These are phyloP conservation scores for Cottoperca gobio DNA, from an alignment of 2,797 vertebrate genomes.

Conservation along the genomic window DNA sequence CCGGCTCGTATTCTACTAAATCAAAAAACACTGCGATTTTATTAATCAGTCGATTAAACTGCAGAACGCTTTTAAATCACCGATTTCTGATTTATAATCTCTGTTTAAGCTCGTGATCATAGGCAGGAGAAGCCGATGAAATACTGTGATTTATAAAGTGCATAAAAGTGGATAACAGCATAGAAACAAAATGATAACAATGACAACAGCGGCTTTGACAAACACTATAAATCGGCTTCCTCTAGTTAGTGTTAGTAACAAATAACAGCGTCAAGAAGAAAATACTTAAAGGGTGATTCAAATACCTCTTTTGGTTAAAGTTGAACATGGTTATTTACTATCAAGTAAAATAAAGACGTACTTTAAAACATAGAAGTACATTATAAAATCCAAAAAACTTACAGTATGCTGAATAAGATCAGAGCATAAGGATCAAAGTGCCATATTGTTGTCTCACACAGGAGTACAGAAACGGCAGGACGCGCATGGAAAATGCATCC, in stretches of 20 bases:
- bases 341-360: constrained; percentile 11
- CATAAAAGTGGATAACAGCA: constrained; percentile 67
- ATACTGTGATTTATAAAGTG: constrained; percentile 80
- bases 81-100: background rate
- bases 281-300: constrained; percentile 68
- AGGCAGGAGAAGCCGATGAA: constrained; percentile 45
- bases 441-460: constrained; percentile 4
- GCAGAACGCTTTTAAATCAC: constrained; percentile 27
- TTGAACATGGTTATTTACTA: background rate
- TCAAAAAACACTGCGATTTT: background rate
- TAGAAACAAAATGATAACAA: constrained; percentile 26
- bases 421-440: constrained; percentile 41
- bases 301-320: constrained; percentile 46
- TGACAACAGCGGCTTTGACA: constrained; percentile 31
- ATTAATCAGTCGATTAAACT: background rate
- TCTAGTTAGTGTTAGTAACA: constrained; percentile 36
- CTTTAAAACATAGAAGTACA: constrained; percentile 20
- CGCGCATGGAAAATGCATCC: background rate
- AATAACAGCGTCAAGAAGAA: constrained; percentile 48
- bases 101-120: constrained; percentile 15
- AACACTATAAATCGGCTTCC: constrained; percentile 35
- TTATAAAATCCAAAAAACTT: constrained; percentile 38
- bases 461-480: too few species aligned
- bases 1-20: background rate
- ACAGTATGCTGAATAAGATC: constrained; percentile 25